Conservation (phyloP, 1,140 invertebrate species). For the Cotesia typhae region DNA sequence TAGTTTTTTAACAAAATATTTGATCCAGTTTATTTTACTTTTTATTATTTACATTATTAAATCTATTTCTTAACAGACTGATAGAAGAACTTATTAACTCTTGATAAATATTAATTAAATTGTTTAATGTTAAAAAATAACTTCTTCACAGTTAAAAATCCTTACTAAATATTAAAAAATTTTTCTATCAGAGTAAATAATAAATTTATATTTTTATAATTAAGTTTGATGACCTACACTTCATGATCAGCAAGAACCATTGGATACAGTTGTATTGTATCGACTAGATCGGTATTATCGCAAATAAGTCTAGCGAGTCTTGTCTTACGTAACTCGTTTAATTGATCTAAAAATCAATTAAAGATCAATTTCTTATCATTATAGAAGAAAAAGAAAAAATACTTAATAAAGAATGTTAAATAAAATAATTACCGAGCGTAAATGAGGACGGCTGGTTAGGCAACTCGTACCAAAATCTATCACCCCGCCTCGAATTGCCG, state of each 20-base stretch:
- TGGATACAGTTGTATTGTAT: constrained; percentile 92
- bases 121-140: no score
- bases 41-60: no score
- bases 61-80: no score
- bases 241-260: constrained; percentile 92
- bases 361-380: neutral
- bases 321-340: constrained; percentile 88
- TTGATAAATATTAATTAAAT: no score
- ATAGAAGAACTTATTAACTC: no score
- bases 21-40: no score
- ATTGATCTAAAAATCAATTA: constrained; percentile 74
- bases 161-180: no score
- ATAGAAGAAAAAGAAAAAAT: neutral
- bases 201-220: constrained; percentile 5
- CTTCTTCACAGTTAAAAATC: no score
- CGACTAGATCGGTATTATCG: constrained; percentile 93
- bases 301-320: constrained; percentile 90
- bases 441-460: constrained; percentile 92
- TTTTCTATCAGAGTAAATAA: neutral
- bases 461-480: constrained; percentile 97
- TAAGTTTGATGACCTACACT: constrained; percentile 73
- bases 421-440: constrained; percentile 69
- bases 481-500: constrained; percentile 87
- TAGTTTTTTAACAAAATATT: no score
- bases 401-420: neutral